Conservation (phyloP, 2,797 vertebrate species). For the Anguilla pacifica region DNA sequence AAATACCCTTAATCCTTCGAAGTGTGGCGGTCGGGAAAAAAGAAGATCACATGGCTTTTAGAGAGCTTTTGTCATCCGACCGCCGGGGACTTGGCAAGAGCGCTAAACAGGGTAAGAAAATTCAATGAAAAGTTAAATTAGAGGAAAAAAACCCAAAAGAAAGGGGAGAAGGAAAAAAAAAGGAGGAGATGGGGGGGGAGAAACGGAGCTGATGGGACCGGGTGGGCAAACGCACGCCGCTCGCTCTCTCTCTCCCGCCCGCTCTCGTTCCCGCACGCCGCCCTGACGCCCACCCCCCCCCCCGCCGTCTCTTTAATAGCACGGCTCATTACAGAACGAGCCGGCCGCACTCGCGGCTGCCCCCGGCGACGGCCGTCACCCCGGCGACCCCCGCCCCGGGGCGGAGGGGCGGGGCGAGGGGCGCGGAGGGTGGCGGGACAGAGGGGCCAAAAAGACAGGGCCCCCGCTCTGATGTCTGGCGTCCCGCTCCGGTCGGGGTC, state of each 20-base stretch:
- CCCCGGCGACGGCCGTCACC: constrained; percentile 70
- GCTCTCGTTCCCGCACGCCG: neutral
- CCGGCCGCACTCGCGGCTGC: constrained; percentile 60
- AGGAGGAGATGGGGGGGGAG: constrained; percentile 41
- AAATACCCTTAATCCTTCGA: constrained; percentile 92
- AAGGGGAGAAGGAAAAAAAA: constrained; percentile 50
- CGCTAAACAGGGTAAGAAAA: constrained; percentile 79
- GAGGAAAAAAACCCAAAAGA: constrained; percentile 71
- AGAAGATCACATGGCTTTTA: constrained; percentile 85
- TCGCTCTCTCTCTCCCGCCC: constrained; percentile 12
- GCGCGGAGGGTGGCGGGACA: constrained; percentile 40
- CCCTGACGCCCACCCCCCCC: constrained; percentile 49
- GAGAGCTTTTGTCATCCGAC: constrained; percentile 79
- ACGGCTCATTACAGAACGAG: constrained; percentile 72
- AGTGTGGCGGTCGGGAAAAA: constrained; percentile 87
- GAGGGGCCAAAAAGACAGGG: constrained; percentile 58
- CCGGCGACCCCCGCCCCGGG: constrained; percentile 59
- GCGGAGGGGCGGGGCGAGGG: constrained; percentile 60
- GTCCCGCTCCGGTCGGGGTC: constrained; percentile 17
- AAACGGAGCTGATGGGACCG: constrained; percentile 49
- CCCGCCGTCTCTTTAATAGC: constrained; percentile 68
- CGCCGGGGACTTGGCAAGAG: constrained; percentile 80
- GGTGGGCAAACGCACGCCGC: constrained; percentile 59
- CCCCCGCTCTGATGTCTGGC: constrained; percentile 63
- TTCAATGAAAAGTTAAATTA: constrained; percentile 88